phyloP scores from a whole-genome alignment of 1,140 invertebrate genomes.

The Procambarus virginalis region DNA sequence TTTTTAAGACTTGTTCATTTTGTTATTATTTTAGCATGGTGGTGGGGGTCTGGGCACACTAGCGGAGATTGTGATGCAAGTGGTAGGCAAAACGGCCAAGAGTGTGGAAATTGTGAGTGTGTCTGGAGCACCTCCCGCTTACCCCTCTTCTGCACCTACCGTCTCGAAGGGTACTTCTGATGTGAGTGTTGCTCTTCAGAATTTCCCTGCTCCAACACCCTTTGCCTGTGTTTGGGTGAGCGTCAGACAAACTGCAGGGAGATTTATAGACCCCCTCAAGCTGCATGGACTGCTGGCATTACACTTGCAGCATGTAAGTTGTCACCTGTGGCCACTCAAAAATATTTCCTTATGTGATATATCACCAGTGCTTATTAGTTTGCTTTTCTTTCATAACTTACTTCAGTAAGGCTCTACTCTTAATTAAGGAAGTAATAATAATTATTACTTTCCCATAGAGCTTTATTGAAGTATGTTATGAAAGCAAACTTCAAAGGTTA shows the following conservation, averaged over 20 bases:
- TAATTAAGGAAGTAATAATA: no score
- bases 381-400: no score
- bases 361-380: no score
- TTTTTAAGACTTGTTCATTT: no score
- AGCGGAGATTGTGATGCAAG: neutral
- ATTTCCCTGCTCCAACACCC: neutral
- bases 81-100: neutral
- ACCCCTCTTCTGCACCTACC: neutral
- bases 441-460: no score
- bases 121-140: neutral
- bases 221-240: slow-evolving; percentile 15
- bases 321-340: no score
- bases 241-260: neutral
- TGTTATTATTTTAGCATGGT: neutral
- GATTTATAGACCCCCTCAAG: slow-evolving; percentile 19
- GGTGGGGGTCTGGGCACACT: slow-evolving; percentile 6
- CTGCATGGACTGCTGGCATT: slow-evolving; percentile 14
- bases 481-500: no score
- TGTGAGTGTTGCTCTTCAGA: neutral
- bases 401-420: no score
- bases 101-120: slow-evolving; percentile 19
- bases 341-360: neutral
- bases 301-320: neutral
- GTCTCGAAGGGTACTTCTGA: neutral
- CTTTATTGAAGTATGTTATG: no score